Conservation (phyloP, 1,140 invertebrate genomes). For the Holcopasites calliopsidis region DNA sequence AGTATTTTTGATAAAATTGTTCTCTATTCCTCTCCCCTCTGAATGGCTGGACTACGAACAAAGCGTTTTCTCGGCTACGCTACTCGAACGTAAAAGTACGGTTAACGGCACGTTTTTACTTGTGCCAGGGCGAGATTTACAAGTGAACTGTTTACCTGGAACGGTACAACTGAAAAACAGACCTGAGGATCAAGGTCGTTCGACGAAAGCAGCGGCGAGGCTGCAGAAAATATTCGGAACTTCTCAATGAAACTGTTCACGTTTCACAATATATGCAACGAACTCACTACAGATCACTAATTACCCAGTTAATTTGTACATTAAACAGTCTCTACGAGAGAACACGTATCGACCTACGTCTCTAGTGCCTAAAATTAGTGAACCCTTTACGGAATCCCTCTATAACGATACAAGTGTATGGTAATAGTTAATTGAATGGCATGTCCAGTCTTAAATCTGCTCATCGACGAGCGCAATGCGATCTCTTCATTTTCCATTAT, state of each 20-base stretch:
- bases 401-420: slow-evolving; percentile 50
- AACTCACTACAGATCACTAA: slow-evolving; percentile 39
- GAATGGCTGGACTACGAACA: slow-evolving; percentile 10
- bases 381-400: slow-evolving; percentile 46
- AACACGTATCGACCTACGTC: slow-evolving; percentile 66
- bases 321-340: slow-evolving; percentile 65
- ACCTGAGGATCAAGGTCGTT: background rate
- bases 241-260: background rate
- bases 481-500: slow-evolving; percentile 22
- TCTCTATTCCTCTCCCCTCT: slow-evolving; percentile 26
- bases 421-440: slow-evolving; percentile 56
- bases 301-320: slow-evolving; percentile 63
- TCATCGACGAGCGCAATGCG: slow-evolving; percentile 42
- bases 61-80: slow-evolving; percentile 5
- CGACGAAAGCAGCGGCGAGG: background rate
- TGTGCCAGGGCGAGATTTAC: background rate
- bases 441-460: slow-evolving; percentile 58
- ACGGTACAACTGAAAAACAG: background rate
- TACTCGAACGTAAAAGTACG: slow-evolving; percentile 37
- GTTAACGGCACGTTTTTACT: background rate
- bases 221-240: background rate
- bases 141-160: background rate
- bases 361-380: slow-evolving; percentile 59
- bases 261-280: background rate
- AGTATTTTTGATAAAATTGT: slow-evolving; percentile 61